These are phyloP conservation scores for Microplitis demolitor DNA, from an alignment of 1,140 invertebrate genomes.

Conservation along the genomic window DNA sequence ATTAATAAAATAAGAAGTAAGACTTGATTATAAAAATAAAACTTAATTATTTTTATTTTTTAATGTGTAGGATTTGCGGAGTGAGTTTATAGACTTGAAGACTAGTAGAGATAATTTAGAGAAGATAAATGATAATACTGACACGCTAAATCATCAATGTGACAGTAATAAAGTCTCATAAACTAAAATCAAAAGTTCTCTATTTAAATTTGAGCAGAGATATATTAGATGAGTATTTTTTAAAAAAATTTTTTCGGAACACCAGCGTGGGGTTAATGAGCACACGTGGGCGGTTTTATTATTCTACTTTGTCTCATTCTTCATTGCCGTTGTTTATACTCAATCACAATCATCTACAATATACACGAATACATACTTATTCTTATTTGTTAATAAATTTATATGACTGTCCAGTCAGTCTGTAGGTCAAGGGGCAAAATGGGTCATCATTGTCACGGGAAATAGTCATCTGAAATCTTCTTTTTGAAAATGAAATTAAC, in stretches of 20 bases:
- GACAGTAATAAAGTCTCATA: background rate
- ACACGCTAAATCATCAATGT: too few relatives aligned
- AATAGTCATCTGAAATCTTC: too few relatives aligned
- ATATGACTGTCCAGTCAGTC: too few relatives aligned
- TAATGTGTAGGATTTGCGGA: too few relatives aligned
- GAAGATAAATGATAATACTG: too few relatives aligned
- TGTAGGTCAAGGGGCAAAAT: too few relatives aligned
- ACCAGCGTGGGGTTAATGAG: constrained; percentile 10
- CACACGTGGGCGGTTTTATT: constrained; percentile 16
- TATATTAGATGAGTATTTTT: background rate
- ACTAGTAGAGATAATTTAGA: background rate
- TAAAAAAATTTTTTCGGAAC: background rate
- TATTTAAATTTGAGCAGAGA: constrained; percentile 1
- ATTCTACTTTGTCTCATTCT: constrained; percentile 6
- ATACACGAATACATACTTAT: background rate
- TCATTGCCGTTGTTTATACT: background rate
- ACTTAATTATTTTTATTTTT: too few relatives aligned
- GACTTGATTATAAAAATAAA: too few relatives aligned
- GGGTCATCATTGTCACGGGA: too few relatives aligned
- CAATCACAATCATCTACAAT: background rate
- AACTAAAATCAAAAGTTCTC: background rate
- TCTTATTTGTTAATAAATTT: background rate
- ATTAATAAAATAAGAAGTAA: too few relatives aligned
- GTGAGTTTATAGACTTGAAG: too few relatives aligned
- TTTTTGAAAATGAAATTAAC: too few relatives aligned